These are phyloP conservation scores for Falco rusticolus DNA, from an alignment of 2,797 vertebrate species.

Conservation along the genomic window DNA sequence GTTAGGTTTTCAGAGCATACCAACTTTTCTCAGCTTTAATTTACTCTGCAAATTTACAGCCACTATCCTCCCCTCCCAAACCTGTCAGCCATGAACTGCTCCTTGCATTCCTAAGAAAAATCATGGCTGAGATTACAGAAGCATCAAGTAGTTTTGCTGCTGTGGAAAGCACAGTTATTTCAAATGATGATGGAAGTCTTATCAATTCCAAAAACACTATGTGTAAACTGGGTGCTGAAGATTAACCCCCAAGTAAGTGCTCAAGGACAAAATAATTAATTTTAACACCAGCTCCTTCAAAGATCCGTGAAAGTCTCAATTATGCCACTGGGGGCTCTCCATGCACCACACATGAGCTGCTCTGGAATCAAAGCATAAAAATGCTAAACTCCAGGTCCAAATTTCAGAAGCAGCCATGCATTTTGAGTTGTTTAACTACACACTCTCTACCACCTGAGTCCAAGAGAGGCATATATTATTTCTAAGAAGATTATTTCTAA, in stretches of 20 bases:
- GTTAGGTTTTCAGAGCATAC: background rate
- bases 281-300: background rate
- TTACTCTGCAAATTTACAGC: background rate
- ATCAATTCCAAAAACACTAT: background rate
- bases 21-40: background rate
- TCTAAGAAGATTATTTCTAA: background rate
- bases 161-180: background rate
- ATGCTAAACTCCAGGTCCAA: background rate
- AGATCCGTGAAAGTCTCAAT: background rate
- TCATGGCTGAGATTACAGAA: background rate
- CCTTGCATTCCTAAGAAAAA: background rate
- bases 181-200: background rate
- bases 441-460: background rate
- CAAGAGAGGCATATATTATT: background rate
- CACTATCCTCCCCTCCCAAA: background rate
- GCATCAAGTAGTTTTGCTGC: background rate
- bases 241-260: background rate
- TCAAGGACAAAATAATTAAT: background rate
- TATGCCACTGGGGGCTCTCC: slow-evolving; percentile 30
- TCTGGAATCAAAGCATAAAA: background rate
- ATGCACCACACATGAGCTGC: background rate
- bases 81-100: background rate
- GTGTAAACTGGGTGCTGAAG: background rate
- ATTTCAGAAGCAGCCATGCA: background rate
- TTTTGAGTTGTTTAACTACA: background rate